Conservation (phyloP, 2,113 vertebrate genomes). For the Hoplias malabaricus region DNA sequence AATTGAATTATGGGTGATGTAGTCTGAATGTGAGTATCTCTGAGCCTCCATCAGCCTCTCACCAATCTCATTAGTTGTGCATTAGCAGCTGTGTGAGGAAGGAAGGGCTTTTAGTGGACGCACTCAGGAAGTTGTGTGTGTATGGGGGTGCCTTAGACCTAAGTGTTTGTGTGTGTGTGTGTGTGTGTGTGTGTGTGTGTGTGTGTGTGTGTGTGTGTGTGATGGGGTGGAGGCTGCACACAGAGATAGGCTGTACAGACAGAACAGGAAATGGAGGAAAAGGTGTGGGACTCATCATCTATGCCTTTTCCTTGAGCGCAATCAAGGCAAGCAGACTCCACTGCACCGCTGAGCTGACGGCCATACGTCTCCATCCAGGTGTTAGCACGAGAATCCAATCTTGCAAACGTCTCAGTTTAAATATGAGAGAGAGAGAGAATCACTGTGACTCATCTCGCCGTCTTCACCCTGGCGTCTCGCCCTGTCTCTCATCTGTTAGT, state of each 20-base stretch:
- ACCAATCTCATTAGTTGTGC: constrained; percentile 91
- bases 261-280: constrained; percentile 36
- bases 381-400: constrained; percentile 40
- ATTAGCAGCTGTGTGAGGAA: constrained; percentile 80
- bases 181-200: constrained; percentile 21
- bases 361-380: constrained; percentile 36
- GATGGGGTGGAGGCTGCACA: constrained; percentile 18
- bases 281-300: constrained; percentile 35
- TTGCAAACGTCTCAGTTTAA: constrained; percentile 27
- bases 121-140: constrained; percentile 53
- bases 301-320: constrained; percentile 29
- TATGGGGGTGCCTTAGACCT: constrained; percentile 45
- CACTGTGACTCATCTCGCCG: constrained; percentile 24
- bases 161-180: constrained; percentile 43
- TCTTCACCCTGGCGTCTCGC: constrained; percentile 19
- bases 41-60: constrained; percentile 81
- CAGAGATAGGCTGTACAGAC: constrained; percentile 21
- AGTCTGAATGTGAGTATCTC: constrained; percentile 87
- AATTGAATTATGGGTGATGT: constrained; percentile 96
- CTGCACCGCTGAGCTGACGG: constrained; percentile 37
- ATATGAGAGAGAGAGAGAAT: constrained; percentile 29
- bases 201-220: constrained; percentile 24
- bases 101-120: constrained; percentile 69
- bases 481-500: constrained; percentile 15
- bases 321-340: neutral